A percentile compares a stretch with the other conserved stretches of the same genome.
Conservation (phyloP, 92 coral and sea anemone species). For the Epizoanthus ramosus region DNA sequence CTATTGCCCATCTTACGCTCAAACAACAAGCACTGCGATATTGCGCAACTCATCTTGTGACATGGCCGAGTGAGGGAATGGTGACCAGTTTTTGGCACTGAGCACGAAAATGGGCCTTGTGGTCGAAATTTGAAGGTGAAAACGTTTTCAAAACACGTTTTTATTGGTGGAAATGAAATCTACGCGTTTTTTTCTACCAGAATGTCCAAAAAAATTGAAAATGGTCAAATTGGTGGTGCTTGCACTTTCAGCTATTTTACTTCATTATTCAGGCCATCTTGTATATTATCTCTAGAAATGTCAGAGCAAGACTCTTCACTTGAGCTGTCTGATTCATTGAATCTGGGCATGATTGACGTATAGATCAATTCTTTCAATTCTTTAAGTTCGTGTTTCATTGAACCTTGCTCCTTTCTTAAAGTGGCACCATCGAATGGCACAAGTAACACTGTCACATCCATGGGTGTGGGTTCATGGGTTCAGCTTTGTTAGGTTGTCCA, state of each 20-base stretch:
- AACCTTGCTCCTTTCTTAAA: too few relatives aligned
- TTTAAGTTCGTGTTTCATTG: too few relatives aligned
- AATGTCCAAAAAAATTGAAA: too few relatives aligned
- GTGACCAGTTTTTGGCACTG: slow-evolving; percentile 24
- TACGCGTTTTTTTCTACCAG: too few relatives aligned
- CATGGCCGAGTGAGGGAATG: background rate
- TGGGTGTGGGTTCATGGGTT: too few relatives aligned
- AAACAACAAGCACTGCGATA: slow-evolving; percentile 9
- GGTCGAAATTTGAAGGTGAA: slow-evolving; percentile 14
- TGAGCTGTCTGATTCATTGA: background rate
- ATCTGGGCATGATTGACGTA: background rate
- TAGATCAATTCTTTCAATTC: too few relatives aligned
- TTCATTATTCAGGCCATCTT: background rate
- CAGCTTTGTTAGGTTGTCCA: too few relatives aligned
- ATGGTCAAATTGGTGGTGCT: too few relatives aligned
- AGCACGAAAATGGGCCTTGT: background rate
- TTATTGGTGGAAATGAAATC: background rate
- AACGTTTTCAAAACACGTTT: slow-evolving; percentile 6
- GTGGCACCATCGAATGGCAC: too few relatives aligned
- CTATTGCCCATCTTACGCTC: background rate
- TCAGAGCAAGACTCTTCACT: slow-evolving; percentile 2
- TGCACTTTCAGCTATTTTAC: background rate
- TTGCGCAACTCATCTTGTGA: slow-evolving; percentile 15
- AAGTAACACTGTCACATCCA: too few relatives aligned
- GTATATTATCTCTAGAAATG: background rate